Evolutionary conservation across 2,797 vertebrate species (phyloP), one percentile per base, ranked within the genome.

Genomic region (Loriculus beryllinus): DNA sequence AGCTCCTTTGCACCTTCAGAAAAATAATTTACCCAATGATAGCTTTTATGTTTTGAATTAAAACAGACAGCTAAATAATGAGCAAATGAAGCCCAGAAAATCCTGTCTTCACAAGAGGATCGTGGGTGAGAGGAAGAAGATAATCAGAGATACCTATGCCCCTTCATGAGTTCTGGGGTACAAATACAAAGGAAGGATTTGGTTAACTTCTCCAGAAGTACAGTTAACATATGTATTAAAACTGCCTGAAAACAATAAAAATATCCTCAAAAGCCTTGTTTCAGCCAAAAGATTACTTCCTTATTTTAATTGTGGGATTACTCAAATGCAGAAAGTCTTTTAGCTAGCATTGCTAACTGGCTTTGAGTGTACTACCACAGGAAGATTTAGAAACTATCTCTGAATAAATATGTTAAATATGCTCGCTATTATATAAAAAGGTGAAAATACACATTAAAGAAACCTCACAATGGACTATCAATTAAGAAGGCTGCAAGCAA

Each of bases 351-450:
- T 5, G 17, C 51, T 81, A 19, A 26, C 45, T 68, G 87, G 52
- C 54, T 92, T 68, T 63, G 65, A 26, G 62, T 13, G 62, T 33
- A 5, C 62, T 82, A 51, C 76, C 57, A 57, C 71, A 12, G 62
- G 11, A 79, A 91, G 82, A 7, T 48, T 57, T 5, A 3, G 85
- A 84, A 95, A 94, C 79, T 94, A 91, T 49, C 86, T 56, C 47
- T 4, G 47, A 37, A 47, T 72, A 82, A 91, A 85, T 47, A 43
- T 42, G 75, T n/a, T 19, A 60, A 92, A 91, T 69, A 31, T 26
- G 31, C 67, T 92, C 94, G 87, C 93, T 95, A 93, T n/a, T 31
- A 70, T 42, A 60, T 14, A 56, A 91, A 82, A 88, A 87, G 70
- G 42, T 13, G 21, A 82, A n/a, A 90, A 56, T 6, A 3, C 5